Evolutionary conservation across 2,113 vertebrate species (phyloP).

Genomic region (Meleagris gallopavo): DNA sequence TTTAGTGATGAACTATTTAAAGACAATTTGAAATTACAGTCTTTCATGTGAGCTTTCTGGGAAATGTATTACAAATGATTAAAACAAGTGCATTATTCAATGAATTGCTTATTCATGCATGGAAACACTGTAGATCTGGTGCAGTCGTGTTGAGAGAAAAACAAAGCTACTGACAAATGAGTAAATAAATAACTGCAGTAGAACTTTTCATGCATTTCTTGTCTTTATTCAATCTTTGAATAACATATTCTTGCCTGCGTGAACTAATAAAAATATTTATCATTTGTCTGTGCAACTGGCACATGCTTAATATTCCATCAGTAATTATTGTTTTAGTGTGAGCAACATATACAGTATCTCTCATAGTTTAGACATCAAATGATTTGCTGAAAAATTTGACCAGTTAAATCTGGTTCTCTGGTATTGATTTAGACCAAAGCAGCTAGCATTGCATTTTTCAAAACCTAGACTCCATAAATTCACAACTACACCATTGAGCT

Average conservation of each 20-base stretch:
- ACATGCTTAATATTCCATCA: not conserved
- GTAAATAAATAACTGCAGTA: not conserved
- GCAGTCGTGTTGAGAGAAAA: not conserved
- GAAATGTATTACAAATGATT: not conserved
- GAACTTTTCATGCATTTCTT: not conserved
- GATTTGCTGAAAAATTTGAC: constrained; percentile 6
- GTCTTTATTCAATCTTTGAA: not conserved
- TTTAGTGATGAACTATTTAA: not conserved
- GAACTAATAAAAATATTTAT: not conserved
- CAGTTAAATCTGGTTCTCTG: constrained; percentile 14
- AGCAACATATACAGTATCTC: not conserved
- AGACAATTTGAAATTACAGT: not conserved
- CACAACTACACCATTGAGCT: constrained; percentile 20
- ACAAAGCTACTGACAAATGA: not conserved
- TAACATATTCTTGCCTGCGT: not conserved
- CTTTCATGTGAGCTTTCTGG: not conserved
- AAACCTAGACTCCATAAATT: constrained; percentile 58
- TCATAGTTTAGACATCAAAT: not conserved
- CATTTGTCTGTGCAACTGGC: not conserved
- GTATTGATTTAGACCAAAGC: constrained; percentile 49
- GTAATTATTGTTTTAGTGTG: not conserved
- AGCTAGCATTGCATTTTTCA: constrained; percentile 28
- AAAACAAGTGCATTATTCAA: not conserved
- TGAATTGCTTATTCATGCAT: not conserved
- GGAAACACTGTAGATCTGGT: not conserved